phyloP scores from a whole-genome alignment of 2,888 invertebrate genomes.

The Hoplodrina ambigua region DNA sequence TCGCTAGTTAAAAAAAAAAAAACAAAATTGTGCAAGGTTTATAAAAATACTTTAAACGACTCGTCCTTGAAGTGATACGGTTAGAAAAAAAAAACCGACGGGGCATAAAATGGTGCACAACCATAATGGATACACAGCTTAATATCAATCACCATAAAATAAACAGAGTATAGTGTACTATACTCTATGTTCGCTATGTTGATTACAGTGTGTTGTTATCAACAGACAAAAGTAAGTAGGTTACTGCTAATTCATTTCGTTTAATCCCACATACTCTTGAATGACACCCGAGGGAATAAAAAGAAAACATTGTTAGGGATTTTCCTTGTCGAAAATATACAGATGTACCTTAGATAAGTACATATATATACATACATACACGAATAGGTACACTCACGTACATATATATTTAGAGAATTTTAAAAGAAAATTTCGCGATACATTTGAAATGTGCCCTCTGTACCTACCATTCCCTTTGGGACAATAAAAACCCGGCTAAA shows the following conservation, averaged over 20 bases:
- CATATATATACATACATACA: background rate
- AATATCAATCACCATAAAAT: constrained; percentile 1
- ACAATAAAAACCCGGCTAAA: constrained; percentile 64
- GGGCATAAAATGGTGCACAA: too few relatives aligned
- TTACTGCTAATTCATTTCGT: constrained; percentile 39
- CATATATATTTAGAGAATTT: constrained; percentile 43
- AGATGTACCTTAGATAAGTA: constrained; percentile 6
- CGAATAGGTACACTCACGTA: background rate
- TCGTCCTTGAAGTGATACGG: too few relatives aligned
- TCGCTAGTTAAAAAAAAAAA: too few relatives aligned
- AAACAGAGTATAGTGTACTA: background rate
- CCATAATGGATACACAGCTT: too few relatives aligned
- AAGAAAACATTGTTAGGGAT: constrained; percentile 23
- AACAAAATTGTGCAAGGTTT: too few relatives aligned
- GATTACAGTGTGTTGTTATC: constrained; percentile 14
- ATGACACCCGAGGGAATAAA: constrained; percentile 36
- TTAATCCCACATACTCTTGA: constrained; percentile 21
- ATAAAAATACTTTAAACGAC: too few relatives aligned
- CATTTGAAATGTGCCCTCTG: constrained; percentile 59
- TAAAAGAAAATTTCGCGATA: constrained; percentile 58
- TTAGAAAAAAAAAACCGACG: too few relatives aligned
- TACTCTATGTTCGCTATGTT: background rate
- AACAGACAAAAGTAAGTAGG: background rate
- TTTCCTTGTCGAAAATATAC: constrained; percentile 32
- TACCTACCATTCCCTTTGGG: constrained; percentile 48